Percentiles rank a stretch among this genome's conserved stretches.
Conservation (phyloP, 2,113 vertebrate species). For the Hydrolagus affinis region DNA sequence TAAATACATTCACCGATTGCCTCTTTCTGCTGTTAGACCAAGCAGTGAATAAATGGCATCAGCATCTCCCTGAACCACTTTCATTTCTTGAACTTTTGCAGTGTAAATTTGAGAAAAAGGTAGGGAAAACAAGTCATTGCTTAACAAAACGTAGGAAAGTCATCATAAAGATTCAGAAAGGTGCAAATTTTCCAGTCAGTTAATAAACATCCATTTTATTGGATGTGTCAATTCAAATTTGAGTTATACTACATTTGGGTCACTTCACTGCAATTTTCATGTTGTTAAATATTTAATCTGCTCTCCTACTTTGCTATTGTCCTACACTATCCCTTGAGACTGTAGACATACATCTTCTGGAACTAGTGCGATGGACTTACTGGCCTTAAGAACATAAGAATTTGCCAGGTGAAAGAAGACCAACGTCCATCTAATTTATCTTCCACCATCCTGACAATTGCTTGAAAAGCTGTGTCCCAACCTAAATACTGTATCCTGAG, state of each 20-base stretch:
- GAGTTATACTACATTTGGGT: not conserved
- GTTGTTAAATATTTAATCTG: not conserved
- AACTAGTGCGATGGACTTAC: not conserved
- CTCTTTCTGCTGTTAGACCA: too few relatives aligned
- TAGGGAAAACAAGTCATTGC: not conserved
- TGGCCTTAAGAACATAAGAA: not conserved
- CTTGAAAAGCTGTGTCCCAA: too few relatives aligned
- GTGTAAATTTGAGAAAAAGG: not conserved
- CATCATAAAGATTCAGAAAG: not conserved
- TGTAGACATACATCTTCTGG: not conserved
- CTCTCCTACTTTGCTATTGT: not conserved
- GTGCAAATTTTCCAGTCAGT: not conserved
- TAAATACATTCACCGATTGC: too few relatives aligned
- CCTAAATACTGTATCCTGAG: too few relatives aligned
- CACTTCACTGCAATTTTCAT: not conserved
- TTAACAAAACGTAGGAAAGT: not conserved
- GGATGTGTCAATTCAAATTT: conserved; percentile 1
- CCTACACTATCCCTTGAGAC: not conserved
- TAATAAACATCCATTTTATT: not conserved
- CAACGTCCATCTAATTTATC: too few relatives aligned
- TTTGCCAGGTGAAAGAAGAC: too few relatives aligned
- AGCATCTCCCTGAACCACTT: too few relatives aligned
- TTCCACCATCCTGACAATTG: too few relatives aligned
- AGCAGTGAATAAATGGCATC: too few relatives aligned
- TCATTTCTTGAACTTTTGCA: too few relatives aligned